Conservation (phyloP, 2,797 vertebrate genomes). For the Coranthus polyacanthus region DNA sequence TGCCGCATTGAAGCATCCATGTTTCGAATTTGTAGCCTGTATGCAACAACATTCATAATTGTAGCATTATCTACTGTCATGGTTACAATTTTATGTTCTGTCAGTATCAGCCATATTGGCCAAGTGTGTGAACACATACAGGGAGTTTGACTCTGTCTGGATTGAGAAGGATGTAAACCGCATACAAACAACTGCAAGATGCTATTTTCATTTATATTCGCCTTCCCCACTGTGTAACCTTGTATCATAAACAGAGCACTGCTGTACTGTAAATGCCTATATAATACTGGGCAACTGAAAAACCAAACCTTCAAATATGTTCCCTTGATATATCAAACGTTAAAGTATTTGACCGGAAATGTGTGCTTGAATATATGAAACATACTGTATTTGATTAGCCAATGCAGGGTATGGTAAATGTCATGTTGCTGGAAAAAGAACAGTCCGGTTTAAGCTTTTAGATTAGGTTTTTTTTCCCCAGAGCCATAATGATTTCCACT, state of each 20-base stretch:
- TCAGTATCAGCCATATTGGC: too few species aligned
- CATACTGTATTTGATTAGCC: not conserved
- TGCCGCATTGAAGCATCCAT: too few species aligned
- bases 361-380: not conserved
- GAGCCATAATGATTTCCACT: not conserved
- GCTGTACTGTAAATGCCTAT: conserved; percentile 8
- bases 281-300: not conserved
- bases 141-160: too few species aligned
- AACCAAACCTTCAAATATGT: conserved; percentile 14
- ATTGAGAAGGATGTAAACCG: too few species aligned
- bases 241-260: conserved; percentile 14
- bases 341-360: not conserved
- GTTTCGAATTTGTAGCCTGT: too few species aligned
- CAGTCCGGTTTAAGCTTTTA: not conserved
- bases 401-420: not conserved
- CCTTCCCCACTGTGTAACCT: not conserved
- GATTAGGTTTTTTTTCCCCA: too few species aligned
- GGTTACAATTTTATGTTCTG: too few species aligned
- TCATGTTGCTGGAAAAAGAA: not conserved
- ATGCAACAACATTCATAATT: too few species aligned
- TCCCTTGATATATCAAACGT: not conserved
- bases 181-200: too few species aligned
- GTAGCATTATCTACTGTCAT: too few species aligned
- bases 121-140: too few species aligned
- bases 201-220: not conserved